These are phyloP conservation scores for Mormyrops attenuatus DNA, from an alignment of 2,797 vertebrate genomes.

Conservation along the genomic window DNA sequence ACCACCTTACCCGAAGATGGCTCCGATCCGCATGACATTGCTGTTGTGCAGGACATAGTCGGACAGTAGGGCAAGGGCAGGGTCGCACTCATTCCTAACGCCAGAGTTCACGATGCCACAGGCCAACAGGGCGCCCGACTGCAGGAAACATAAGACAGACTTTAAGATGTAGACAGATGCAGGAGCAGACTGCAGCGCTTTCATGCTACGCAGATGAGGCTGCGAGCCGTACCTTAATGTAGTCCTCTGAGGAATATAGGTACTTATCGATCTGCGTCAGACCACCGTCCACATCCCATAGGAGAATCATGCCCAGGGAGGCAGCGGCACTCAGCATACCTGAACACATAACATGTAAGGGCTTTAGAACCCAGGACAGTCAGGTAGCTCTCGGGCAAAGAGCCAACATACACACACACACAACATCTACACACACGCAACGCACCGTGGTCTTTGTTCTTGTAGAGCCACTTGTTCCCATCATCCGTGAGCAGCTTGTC, in stretches of 20 bases:
- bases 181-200: background rate
- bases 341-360: conserved; percentile 39
- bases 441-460: conserved; percentile 96
- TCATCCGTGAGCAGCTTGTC: conserved; percentile 96
- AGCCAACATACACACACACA: background rate
- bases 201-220: background rate
- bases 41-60: conserved; percentile 98
- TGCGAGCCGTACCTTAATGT: conserved; percentile 79
- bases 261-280: conserved; percentile 98
- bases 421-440: background rate
- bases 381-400: background rate
- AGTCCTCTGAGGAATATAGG: conserved; percentile 95
- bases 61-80: conserved; percentile 88
- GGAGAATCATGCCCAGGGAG: conserved; percentile 88
- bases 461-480: conserved; percentile 98
- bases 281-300: conserved; percentile 96
- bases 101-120: conserved; percentile 97
- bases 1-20: conserved; percentile 87
- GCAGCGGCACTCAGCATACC: conserved; percentile 97
- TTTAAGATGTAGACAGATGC: background rate
- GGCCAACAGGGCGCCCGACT: conserved; percentile 95
- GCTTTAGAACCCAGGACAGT: background rate
- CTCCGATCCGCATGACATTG: conserved; percentile 94
- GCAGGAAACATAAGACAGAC: background rate
- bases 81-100: conserved; percentile 96